Evolutionary conservation across 2,888 invertebrate species (phyloP), one percentile per base, ranked within the genome.

Genomic region (Troilus luridus): DNA sequence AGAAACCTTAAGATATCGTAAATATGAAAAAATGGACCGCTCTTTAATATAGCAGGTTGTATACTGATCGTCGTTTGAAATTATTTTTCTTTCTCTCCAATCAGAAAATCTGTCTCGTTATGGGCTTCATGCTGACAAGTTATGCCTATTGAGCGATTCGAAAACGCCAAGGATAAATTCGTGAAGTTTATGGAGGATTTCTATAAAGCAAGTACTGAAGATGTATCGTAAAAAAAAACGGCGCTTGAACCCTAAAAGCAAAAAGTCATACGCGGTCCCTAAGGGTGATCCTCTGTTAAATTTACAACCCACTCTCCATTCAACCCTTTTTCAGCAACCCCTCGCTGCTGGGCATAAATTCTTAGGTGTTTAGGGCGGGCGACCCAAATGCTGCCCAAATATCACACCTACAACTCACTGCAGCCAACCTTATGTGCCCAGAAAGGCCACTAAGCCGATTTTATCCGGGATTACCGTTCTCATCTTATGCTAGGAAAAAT

Each of bases 291-390:
- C 27, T 41, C 72, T 0, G 17, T 77, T 77, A 41, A 77, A 77
- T 77, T 77, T 77, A 77, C 72, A 77, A 9, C 27, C 72, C 72
- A 77, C 72, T 77, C 72, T 77, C 72, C 41, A 77, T 77, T 77
- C 72, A 77, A 77, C 72, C 72, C 72, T 41, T 41, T 77, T 77
- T 41, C 72, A 19, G 17, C 27, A 1, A 17, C 27, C 41, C 24
- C 27, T 41, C 72, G 41, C 72, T 27, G 41, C 72, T 41, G 72
- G 72, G 72, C 27, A 77, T 77, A 77, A 77, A 77, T 77, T 77
- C 72, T 77, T 24, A 77, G 72, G 72, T 41, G 72, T 77, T 77
- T 77, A 77, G 72, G 72, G 17, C 7, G 7, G 17, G 27, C 19
- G 27, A 17, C 72, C 72, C 27, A n/a, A 64, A n/a, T 21, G 21